A percentile compares a stretch with the other conserved stretches of the same genome.
These are phyloP conservation scores for Paradoxurus hermaphroditus DNA, from an alignment of 2,113 vertebrate genomes.

Conservation along the genomic window DNA sequence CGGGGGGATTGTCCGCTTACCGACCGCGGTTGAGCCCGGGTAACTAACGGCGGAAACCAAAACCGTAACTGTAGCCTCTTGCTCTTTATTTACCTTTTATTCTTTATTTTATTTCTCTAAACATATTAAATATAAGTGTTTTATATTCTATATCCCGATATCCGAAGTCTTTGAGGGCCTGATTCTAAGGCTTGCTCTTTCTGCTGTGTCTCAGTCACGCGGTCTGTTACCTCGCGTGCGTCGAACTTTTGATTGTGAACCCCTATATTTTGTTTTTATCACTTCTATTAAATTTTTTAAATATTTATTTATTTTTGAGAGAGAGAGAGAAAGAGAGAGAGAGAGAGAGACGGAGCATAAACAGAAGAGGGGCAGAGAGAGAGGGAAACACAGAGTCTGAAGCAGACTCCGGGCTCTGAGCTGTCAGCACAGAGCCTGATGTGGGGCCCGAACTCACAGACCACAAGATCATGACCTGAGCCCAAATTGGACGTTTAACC, in stretches of 20 bases:
- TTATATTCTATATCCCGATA: neutral
- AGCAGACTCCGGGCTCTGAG: too few species aligned
- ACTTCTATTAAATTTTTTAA: too few species aligned
- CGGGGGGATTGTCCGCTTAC: neutral
- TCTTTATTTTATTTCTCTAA: slow-evolving; percentile 8
- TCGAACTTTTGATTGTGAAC: neutral
- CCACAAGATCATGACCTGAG: too few species aligned
- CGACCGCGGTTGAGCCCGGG: fast-evolving
- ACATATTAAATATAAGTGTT: neutral
- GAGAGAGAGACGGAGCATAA: too few species aligned
- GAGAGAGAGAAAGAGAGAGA: too few species aligned
- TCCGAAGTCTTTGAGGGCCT: neutral
- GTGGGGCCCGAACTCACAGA: too few species aligned
- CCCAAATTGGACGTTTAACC: too few species aligned
- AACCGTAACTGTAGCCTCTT: neutral
- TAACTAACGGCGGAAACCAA: neutral
- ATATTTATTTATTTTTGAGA: too few species aligned
- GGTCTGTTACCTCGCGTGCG: neutral
- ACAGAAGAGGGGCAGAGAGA: too few species aligned
- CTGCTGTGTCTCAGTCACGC: fast-evolving
- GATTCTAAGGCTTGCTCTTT: neutral
- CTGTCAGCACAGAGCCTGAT: too few species aligned
- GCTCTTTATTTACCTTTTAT: neutral
- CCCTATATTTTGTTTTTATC: too few species aligned
- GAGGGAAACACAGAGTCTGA: too few species aligned